Base-by-base conservation (phyloP, 2,113 vertebrate genomes). In the Bufo bufo region DNA sequence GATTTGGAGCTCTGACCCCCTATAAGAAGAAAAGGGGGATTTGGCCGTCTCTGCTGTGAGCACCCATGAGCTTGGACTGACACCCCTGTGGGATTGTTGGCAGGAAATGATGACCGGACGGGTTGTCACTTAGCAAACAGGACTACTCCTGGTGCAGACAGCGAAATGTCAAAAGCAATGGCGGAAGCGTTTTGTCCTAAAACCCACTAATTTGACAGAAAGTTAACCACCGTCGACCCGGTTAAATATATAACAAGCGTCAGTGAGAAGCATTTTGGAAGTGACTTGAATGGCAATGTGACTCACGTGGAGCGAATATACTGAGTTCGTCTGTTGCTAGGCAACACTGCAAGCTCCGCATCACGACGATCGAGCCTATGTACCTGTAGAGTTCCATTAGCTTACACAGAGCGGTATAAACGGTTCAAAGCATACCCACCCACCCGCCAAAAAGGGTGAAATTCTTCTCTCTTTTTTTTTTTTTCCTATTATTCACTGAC, bases 261-360 rank as follows among this genome's bases (percentile, higher is more conserved):
- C 19, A 82, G 79, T 45, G 56, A 83, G 63, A 20, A 6, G 47
- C 81, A 14, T 83, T 83, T 66, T 50, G 81, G 59, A 83, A 83
- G 81, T 83, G 81, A 83, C 81, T 83, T 66, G 81, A 83, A 83
- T 83, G 81, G 61, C 81, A 69, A 83, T 83, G 81, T 69, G 81
- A 69, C 81, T 83, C 81, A 69, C 19, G 8, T 23, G 84, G 45
- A n/a, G 75, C 11, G 56, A 83, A 65, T 82, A 52, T 65, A 23
- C 79, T 50, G 79, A 82, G 8, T 87, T 63, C 61, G 43, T 45
- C 66, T 88, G 86, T 88, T 88, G 86, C 86, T 83, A 88, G 43
- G 86, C 56, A 82, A 88, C 85, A 49, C 20, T 79, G 3, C 47
- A 78, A 45, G 71, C 71, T 8, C 23, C 17, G 43, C 77, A 16